These are phyloP conservation scores for Prolemur simus DNA, from an alignment of 2,113 vertebrate species.

Conservation along the genomic window DNA sequence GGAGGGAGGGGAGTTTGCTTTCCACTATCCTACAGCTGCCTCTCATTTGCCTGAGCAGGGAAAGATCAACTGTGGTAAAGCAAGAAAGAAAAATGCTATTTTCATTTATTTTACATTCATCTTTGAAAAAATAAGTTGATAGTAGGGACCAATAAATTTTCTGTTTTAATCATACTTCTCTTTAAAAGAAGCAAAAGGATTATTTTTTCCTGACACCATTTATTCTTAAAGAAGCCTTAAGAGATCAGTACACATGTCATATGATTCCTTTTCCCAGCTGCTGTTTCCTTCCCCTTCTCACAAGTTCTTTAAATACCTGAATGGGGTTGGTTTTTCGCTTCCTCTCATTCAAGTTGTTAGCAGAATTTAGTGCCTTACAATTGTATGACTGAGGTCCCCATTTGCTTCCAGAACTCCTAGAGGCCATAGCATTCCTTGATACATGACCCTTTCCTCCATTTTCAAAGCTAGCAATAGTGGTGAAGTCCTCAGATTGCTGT, in stretches of 20 bases:
- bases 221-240: not conserved
- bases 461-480: not conserved
- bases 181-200: not conserved
- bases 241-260: not conserved
- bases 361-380: not conserved
- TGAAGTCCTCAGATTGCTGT: not conserved
- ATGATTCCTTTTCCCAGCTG: not conserved
- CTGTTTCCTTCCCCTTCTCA: conserved; percentile 10
- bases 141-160: not conserved
- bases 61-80: not conserved
- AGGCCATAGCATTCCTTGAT: not conserved
- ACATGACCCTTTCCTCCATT: not conserved
- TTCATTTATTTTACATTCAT: not conserved
- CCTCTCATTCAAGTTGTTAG: not conserved
- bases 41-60: not conserved
- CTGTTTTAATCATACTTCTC: not conserved
- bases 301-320: not conserved
- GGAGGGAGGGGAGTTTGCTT: not conserved
- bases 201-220: not conserved
- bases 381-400: not conserved
- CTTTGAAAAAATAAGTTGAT: not conserved
- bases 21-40: not conserved
- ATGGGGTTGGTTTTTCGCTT: not conserved
- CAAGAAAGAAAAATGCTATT: not conserved
- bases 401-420: not conserved